phyloP scores from a whole-genome alignment of 1,140 invertebrate genomes.

The Epicauta chinensis region DNA sequence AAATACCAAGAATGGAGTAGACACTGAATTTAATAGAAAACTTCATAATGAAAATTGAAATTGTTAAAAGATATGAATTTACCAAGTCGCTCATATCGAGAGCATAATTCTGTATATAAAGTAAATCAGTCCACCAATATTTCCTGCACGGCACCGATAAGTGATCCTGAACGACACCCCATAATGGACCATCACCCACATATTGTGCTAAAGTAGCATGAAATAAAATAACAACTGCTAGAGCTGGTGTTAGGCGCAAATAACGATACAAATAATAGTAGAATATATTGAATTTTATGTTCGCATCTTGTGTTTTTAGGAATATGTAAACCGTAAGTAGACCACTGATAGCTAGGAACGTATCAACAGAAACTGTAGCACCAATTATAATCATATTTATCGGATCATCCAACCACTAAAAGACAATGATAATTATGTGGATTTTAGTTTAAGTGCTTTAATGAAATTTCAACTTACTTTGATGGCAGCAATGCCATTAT shows the following conservation, averaged over 20 bases:
- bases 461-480: not conserved
- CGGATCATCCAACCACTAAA: not conserved
- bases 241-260: conserved; percentile 52
- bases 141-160: conserved; percentile 36
- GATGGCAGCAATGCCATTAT: not conserved
- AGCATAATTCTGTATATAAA: conserved; percentile 48
- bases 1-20: conserved; percentile 6
- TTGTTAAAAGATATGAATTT: no score
- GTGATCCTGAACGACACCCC: conserved; percentile 31
- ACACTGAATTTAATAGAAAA: no score
- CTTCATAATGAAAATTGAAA: no score
- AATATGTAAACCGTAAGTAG: conserved; percentile 49
- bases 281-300: conserved; percentile 31
- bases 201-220: conserved; percentile 49
- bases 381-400: conserved; percentile 35
- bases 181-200: conserved; percentile 51
- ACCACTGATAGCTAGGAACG: conserved; percentile 55
- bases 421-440: not conserved
- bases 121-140: conserved; percentile 50
- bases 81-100: not conserved
- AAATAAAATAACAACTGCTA: conserved; percentile 50
- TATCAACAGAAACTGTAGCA: conserved; percentile 47
- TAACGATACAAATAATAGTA: conserved; percentile 24
- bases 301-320: conserved; percentile 43
- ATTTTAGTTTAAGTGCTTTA: not conserved